phyloP scores from a whole-genome alignment of 2,888 invertebrate species.

The Stomorhina lunata region DNA sequence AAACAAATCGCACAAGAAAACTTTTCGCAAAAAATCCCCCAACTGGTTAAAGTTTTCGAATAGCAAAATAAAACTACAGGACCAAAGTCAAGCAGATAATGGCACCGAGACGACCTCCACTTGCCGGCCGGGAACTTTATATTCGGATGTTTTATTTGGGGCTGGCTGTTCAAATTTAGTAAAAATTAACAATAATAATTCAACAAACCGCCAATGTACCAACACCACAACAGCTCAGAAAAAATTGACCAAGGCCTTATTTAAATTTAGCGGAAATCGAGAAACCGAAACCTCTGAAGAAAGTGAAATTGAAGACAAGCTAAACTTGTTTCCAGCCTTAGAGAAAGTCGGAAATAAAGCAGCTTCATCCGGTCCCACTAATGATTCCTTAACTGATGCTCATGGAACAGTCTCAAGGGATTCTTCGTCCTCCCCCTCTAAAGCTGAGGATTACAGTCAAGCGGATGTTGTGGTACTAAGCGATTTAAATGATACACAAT shows the following conservation, averaged over 20 bases:
- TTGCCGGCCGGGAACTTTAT: slow-evolving; percentile 69
- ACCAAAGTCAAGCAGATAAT: not conserved
- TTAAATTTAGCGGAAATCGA: slow-evolving; percentile 54
- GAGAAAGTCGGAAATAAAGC: not conserved
- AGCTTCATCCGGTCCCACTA: not conserved
- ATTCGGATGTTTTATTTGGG: slow-evolving; percentile 70
- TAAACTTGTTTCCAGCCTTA: slow-evolving; percentile 58
- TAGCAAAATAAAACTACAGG: slow-evolving; percentile 38
- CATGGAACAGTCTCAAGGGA: not conserved
- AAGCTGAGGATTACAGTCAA: slow-evolving; percentile 20
- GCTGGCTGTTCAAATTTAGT: slow-evolving; percentile 66
- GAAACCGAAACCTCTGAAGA: slow-evolving; percentile 49
- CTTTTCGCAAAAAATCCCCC: slow-evolving; percentile 65
- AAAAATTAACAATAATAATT: slow-evolving; percentile 67
- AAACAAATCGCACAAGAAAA: slow-evolving; percentile 62
- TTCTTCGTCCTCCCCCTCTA: not conserved
- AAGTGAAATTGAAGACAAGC: slow-evolving; percentile 48
- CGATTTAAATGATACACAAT: slow-evolving; percentile 33
- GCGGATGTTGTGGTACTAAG: slow-evolving; percentile 61
- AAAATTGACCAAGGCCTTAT: slow-evolving; percentile 64
- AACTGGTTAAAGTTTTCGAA: slow-evolving; percentile 67
- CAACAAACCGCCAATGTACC: slow-evolving; percentile 53
- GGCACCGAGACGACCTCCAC: slow-evolving; percentile 58
- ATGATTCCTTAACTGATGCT: not conserved
- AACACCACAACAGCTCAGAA: slow-evolving; percentile 54